Evolutionary conservation across 2,113 vertebrate species (phyloP).

Genomic region (Haliaeetus leucogaster): DNA sequence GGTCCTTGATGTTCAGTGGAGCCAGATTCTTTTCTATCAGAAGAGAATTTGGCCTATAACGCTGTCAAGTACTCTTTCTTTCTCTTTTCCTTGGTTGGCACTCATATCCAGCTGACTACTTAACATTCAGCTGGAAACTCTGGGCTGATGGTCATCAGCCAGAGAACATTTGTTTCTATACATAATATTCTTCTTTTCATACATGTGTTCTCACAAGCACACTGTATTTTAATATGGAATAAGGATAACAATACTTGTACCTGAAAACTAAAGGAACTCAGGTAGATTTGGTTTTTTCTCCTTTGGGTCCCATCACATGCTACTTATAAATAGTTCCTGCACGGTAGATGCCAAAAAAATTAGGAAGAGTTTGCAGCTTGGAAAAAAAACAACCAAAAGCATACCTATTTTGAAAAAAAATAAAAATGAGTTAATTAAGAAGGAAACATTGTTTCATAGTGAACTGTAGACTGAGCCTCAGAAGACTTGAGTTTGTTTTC

Average conservation of each 20-base stretch:
- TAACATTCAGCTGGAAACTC: not conserved
- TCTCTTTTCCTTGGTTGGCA: not conserved
- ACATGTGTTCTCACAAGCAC: not conserved
- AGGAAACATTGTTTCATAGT: slow-evolving; percentile 61
- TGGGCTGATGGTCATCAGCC: not conserved
- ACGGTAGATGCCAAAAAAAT: not conserved
- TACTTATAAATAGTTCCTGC: not conserved
- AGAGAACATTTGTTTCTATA: not conserved
- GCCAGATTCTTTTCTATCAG: not conserved
- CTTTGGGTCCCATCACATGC: not conserved
- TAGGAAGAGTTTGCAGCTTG: not conserved
- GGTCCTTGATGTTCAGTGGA: not conserved
- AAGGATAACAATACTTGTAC: not conserved
- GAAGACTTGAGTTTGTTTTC: slow-evolving; percentile 61
- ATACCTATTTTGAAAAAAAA: not conserved
- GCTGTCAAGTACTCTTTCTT: not conserved
- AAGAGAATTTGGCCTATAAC: not conserved
- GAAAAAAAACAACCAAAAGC: not conserved
- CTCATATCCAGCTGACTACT: not conserved
- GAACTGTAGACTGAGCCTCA: slow-evolving; percentile 41
- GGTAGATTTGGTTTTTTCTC: not conserved
- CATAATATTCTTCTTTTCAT: not conserved
- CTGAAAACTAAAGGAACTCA: not conserved
- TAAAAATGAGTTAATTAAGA: not conserved
- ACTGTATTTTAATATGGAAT: not conserved